Evolutionary conservation across 2,888 invertebrate genomes (phyloP).

Genomic region (Hecatera dysodea): DNA sequence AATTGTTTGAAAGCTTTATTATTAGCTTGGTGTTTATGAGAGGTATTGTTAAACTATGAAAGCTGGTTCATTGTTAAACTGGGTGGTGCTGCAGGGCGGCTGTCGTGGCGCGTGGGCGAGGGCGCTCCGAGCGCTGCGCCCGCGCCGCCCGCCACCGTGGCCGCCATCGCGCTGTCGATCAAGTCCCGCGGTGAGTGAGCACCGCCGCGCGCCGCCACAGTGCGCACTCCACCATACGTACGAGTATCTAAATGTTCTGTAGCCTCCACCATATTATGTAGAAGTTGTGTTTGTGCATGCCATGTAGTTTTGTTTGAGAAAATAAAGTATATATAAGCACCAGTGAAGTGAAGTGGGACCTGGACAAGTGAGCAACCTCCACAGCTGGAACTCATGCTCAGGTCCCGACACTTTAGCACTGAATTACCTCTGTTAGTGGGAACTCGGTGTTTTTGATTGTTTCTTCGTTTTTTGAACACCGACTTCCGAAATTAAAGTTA

Average conservation of each 20-base stretch:
- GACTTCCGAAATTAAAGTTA: too few species aligned
- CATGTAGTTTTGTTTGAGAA: conserved; percentile 10
- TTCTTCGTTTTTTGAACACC: too few species aligned
- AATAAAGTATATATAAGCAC: conserved; percentile 18
- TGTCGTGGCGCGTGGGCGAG: conserved; percentile 64
- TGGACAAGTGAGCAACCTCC: too few species aligned
- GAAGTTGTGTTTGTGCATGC: conserved; percentile 33
- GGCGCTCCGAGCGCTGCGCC: conserved; percentile 57
- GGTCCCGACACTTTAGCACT: too few species aligned
- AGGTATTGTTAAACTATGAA: background rate
- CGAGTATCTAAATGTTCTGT: conserved; percentile 22
- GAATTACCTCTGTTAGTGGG: too few species aligned
- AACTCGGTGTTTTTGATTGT: too few species aligned
- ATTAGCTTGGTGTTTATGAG: background rate
- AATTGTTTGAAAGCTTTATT: background rate
- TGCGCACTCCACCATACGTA: conserved; percentile 36
- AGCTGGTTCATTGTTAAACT: background rate
- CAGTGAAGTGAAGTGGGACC: too few species aligned
- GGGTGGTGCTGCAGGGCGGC: conserved; percentile 42
- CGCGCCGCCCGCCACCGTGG: conserved; percentile 77
- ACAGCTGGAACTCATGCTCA: too few species aligned
- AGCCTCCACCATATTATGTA: conserved; percentile 15
- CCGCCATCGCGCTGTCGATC: conserved; percentile 86
- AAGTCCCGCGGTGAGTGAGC: conserved; percentile 85
- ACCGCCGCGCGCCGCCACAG: conserved; percentile 22